A percentile compares a stretch with the other conserved stretches of the same genome.
Evolutionary conservation across 2,113 vertebrate genomes (phyloP).

Genomic region (Diadophis punctatus): DNA sequence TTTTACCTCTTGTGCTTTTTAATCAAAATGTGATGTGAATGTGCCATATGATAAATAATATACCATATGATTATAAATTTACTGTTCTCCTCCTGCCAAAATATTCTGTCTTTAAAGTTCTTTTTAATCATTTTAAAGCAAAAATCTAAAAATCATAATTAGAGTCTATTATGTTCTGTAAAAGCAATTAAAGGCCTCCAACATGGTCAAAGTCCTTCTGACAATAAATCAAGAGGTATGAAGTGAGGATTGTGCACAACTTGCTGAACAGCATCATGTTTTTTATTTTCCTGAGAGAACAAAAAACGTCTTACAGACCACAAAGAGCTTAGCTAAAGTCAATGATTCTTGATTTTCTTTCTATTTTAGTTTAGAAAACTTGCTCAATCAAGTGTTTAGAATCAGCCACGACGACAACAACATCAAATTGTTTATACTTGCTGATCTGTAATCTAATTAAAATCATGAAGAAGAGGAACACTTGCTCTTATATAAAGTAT

Average conservation of each 20-base stretch:
- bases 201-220: background rate
- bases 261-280: background rate
- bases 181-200: background rate
- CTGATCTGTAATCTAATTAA: background rate
- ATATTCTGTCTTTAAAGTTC: background rate
- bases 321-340: background rate
- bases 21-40: background rate
- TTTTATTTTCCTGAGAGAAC: background rate
- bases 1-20: background rate
- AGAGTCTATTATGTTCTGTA: background rate
- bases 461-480: background rate
- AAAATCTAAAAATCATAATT: background rate
- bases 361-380: background rate
- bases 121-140: background rate
- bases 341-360: background rate
- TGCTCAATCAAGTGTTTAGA: background rate
- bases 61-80: background rate
- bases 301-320: background rate
- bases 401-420: background rate
- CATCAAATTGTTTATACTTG: background rate
- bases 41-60: background rate
- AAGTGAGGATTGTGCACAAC: background rate
- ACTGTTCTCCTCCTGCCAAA: background rate
- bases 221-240: background rate
- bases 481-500: background rate